These are phyloP conservation scores for Trachelus iudaicus DNA, from an alignment of 2,888 invertebrate species.

Conservation along the genomic window DNA sequence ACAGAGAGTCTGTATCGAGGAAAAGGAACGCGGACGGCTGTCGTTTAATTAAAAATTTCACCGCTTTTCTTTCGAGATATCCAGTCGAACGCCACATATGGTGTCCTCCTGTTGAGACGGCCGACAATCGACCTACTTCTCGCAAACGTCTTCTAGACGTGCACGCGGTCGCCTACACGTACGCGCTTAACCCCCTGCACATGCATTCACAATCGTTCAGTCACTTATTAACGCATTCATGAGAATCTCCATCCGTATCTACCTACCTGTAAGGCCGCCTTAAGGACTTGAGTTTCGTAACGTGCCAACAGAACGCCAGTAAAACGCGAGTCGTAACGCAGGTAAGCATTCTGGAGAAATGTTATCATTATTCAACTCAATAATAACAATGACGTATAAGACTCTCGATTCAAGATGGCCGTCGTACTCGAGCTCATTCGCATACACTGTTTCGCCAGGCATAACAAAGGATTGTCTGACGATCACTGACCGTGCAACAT, in stretches of 20 bases:
- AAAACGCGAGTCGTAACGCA: not conserved
- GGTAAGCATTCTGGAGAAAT: not conserved
- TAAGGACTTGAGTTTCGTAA: not conserved
- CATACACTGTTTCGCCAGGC: not conserved
- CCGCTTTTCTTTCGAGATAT: slow-evolving; percentile 20
- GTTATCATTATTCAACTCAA: not conserved
- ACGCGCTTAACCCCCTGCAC: not conserved
- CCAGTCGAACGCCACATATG: slow-evolving; percentile 30
- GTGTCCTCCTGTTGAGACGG: slow-evolving; percentile 33
- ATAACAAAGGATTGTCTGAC: not conserved
- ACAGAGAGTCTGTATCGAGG: not conserved
- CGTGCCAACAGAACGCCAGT: not conserved
- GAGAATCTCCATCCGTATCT: not conserved
- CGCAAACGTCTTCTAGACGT: not conserved
- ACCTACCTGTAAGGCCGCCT: not conserved
- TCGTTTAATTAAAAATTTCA: slow-evolving; percentile 31
- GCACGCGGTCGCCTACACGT: not conserved
- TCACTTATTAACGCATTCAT: not conserved
- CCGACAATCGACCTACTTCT: slow-evolving; percentile 37
- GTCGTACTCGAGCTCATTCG: not conserved
- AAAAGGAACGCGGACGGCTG: not conserved
- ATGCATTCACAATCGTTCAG: not conserved
- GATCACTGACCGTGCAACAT: slow-evolving; percentile 5
- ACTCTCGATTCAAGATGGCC: not conserved
- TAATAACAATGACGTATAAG: not conserved